Evolutionary conservation across 2,113 vertebrate genomes (phyloP), one percentile per base, ranked within the genome.

Genomic region (Chaetorhynchus papuensis): DNA sequence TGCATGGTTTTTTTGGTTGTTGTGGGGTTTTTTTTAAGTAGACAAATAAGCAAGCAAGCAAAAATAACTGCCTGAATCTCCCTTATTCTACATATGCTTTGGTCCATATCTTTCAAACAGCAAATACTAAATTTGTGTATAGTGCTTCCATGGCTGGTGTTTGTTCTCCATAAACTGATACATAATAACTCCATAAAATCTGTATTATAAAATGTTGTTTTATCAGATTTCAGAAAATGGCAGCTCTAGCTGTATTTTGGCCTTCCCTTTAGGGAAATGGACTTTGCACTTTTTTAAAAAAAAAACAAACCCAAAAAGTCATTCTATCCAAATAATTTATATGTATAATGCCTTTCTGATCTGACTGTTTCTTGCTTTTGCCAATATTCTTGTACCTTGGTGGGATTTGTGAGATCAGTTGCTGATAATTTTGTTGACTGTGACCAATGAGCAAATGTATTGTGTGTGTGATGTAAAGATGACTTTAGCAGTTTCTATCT

Each of bases 171-270:
- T 75, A n/a, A 92, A 82, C 57, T 41, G 59, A 61, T 71, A 14
- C 1, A 20, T 19, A 89, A 35, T 26, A 86, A 74, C 30, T 74
- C 16, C 9, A 5, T 88, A 41, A 59, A 54, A 63, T 20, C 42
- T 70, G 16, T 86, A 14, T 44, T 87, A 33, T 26, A 70, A 83
- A 65, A 33, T 33, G 19, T 77, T 30, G 24, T 77, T 93, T 66
- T 47, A 75, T 92, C 56, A 68, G n/a, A 71, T 64, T 87, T 78
- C 60, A 82, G 79, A 76, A 78, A 81, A 72, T 33, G 70, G 77
- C 91, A 96, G 87, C 89, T 77, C 24, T 78, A 47, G 72, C 89
- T 94, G 80, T 64, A 44, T 93, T 83, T 89, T 89, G 64, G 61
- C 44, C 52, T 94, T 87, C 89, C 41, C 31, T 83, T 63, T 44